These are phyloP conservation scores for Hoplias malabaricus DNA, from an alignment of 2,113 vertebrate genomes.

Conservation along the genomic window DNA sequence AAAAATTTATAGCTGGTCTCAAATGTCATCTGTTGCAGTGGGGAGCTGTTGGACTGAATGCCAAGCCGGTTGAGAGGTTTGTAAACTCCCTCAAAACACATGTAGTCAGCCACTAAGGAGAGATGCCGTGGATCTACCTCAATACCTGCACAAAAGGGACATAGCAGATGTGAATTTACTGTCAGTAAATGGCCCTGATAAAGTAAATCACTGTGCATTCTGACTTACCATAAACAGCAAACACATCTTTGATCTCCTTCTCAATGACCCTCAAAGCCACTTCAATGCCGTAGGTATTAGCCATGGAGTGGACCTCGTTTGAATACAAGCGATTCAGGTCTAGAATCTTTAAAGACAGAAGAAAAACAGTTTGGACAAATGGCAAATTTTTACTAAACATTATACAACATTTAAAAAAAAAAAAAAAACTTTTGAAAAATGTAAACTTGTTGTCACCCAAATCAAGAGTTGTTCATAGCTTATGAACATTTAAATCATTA, in stretches of 20 bases:
- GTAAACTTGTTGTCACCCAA: too few relatives aligned
- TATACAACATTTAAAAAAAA: too few relatives aligned
- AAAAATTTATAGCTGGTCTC: slow-evolving; percentile 96
- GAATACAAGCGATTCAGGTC: slow-evolving; percentile 87
- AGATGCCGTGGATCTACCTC: slow-evolving; percentile 92
- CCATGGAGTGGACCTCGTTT: slow-evolving; percentile 94
- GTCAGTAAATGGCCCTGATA: not conserved
- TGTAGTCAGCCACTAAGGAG: slow-evolving; percentile 96
- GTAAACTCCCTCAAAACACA: slow-evolving; percentile 95
- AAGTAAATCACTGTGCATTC: not conserved
- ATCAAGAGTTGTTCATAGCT: too few relatives aligned
- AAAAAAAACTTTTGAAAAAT: too few relatives aligned
- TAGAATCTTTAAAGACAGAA: slow-evolving; percentile 74
- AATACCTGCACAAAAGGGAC: slow-evolving; percentile 78
- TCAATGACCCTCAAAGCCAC: slow-evolving; percentile 90
- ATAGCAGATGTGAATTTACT: not conserved
- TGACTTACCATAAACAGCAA: slow-evolving; percentile 90
- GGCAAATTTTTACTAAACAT: too few relatives aligned
- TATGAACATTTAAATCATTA: too few relatives aligned
- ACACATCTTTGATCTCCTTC: slow-evolving; percentile 98
- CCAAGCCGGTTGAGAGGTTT: slow-evolving; percentile 88
- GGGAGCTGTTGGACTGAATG: slow-evolving; percentile 90
- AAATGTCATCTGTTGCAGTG: slow-evolving; percentile 98
- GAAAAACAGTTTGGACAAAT: not conserved
- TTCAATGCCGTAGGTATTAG: slow-evolving; percentile 91